Evolutionary conservation across 2,797 vertebrate species (phyloP).

Genomic region (Alca torda): DNA sequence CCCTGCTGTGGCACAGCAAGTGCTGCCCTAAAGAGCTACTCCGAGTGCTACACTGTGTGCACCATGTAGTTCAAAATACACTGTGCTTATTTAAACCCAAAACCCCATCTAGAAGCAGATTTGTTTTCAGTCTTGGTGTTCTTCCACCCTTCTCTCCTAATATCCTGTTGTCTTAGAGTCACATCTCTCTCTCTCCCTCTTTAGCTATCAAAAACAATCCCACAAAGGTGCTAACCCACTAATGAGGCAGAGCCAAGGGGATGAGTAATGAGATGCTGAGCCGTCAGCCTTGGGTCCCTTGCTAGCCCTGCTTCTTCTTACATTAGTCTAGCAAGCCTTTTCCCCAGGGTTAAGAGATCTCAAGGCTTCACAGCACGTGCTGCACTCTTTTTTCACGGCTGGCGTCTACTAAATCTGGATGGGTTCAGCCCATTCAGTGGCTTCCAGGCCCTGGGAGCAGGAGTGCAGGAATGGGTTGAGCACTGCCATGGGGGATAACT

Average conservation of each 20-base stretch:
- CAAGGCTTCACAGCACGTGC: neutral
- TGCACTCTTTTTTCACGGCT: neutral
- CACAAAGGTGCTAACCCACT: neutral
- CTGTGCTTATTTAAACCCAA: neutral
- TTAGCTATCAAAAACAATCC: neutral
- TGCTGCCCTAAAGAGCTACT: neutral
- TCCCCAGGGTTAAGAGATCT: neutral
- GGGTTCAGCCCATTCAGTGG: neutral
- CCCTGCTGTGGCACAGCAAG: neutral
- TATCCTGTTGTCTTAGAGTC: neutral
- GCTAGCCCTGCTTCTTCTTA: neutral
- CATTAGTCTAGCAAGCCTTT: neutral
- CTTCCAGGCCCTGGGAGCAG: neutral
- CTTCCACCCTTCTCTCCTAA: neutral
- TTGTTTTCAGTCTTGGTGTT: neutral
- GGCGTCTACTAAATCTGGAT: neutral
- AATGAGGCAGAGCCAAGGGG: neutral
- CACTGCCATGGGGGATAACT: neutral
- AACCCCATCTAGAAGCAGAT: neutral
- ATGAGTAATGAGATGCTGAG: neutral
- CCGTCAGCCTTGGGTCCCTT: neutral
- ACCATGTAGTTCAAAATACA: neutral
- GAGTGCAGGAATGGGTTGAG: neutral
- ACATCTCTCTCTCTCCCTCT: neutral
- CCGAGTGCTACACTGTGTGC: accelerated